Evolutionary conservation across 2,888 invertebrate species (phyloP).

Genomic region (Monoplex corrugatus): DNA sequence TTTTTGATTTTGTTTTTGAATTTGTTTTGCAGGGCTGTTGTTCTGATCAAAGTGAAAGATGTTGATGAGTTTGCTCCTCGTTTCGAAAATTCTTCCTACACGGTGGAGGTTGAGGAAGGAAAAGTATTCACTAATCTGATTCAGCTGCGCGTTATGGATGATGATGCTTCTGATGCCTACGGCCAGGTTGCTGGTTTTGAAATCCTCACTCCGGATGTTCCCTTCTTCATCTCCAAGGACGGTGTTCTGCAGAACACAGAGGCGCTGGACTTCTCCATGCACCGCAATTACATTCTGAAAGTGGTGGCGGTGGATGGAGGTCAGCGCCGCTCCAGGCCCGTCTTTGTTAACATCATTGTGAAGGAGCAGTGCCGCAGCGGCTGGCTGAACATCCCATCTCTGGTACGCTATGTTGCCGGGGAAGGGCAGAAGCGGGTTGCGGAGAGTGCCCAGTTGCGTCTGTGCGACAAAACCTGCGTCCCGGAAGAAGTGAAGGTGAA

Average conservation of each 20-base stretch:
- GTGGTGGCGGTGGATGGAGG: constrained; percentile 97
- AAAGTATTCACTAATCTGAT: constrained; percentile 88
- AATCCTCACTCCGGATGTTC: constrained; percentile 94
- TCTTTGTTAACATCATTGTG: constrained; percentile 97
- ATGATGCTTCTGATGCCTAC: constrained; percentile 96
- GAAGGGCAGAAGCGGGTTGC: constrained; percentile 91
- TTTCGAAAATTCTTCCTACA: constrained; percentile 94
- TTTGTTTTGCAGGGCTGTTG: constrained; percentile 88
- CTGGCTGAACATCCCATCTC: constrained; percentile 91
- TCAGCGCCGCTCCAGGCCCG: constrained; percentile 95
- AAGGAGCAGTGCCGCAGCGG: constrained; percentile 90
- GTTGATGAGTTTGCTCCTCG: constrained; percentile 97
- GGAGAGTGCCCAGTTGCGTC: constrained; percentile 86
- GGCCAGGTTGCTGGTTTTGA: constrained; percentile 99
- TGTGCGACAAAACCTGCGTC: constrained; percentile 82
- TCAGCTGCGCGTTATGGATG: constrained; percentile 94
- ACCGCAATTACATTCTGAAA: constrained; percentile 93
- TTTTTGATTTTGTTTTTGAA: neutral
- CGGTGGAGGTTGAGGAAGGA: constrained; percentile 94
- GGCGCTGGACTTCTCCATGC: constrained; percentile 93
- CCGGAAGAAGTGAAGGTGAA: constrained; percentile 82
- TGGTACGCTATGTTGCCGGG: constrained; percentile 93
- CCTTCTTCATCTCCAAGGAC: constrained; percentile 95
- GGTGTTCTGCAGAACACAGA: constrained; percentile 94
- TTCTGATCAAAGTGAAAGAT: constrained; percentile 96